Percentiles rank a stretch among this genome's conserved stretches.
These are phyloP conservation scores for Lasioglossum calceatum DNA, from an alignment of 2,888 invertebrate species.

Conservation along the genomic window DNA sequence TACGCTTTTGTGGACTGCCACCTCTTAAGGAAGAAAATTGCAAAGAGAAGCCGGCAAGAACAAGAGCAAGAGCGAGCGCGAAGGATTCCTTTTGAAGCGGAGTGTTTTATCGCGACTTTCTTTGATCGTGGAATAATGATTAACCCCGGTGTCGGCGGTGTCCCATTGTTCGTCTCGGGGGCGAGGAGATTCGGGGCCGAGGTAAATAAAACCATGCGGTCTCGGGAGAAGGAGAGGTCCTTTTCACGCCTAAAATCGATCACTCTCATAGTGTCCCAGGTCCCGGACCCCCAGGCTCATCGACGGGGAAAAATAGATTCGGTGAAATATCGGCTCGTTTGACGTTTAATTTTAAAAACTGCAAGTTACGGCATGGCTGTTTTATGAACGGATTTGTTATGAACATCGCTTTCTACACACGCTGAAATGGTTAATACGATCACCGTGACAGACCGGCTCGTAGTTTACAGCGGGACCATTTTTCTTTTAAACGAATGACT, in stretches of 20 bases:
- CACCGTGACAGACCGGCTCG: background rate
- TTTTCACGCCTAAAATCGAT: conserved; percentile 8
- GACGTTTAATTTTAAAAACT: conserved; percentile 18
- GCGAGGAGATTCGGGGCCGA: background rate
- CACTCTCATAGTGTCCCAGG: background rate
- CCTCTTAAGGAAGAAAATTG: background rate
- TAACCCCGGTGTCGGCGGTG: background rate
- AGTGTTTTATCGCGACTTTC: background rate
- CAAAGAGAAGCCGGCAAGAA: background rate
- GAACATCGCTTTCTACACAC: background rate
- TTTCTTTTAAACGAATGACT: background rate
- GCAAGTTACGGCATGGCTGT: background rate
- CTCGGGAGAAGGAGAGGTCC: background rate
- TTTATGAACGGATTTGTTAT: conserved; percentile 3
- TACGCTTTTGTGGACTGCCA: background rate
- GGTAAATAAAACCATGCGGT: conserved; percentile 11
- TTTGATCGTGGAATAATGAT: conserved; percentile 16
- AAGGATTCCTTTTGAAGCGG: conserved; percentile 14
- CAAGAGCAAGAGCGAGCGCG: background rate
- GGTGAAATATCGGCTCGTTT: conserved; percentile 1
- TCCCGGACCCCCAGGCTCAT: background rate
- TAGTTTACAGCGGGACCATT: background rate
- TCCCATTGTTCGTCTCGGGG: conserved; percentile 2
- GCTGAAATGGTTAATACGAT: background rate
- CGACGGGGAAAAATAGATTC: conserved; percentile 13